A percentile compares a stretch with the other conserved stretches of the same genome.
phyloP scores from a whole-genome alignment of 2,113 vertebrate genomes.

The Hippocampus guttulatus region DNA sequence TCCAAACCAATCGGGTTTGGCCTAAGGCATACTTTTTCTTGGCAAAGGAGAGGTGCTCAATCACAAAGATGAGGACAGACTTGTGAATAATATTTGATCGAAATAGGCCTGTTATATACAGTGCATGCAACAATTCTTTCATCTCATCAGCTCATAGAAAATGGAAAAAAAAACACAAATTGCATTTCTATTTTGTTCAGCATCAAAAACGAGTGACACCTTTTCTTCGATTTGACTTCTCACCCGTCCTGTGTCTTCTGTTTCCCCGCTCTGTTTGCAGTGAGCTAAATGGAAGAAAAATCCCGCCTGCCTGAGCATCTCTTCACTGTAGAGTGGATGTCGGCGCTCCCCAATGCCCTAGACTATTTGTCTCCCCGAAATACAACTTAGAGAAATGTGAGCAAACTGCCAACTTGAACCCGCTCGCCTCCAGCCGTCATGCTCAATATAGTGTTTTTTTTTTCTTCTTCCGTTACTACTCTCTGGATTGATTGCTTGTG shows the following conservation, averaged over 20 bases:
- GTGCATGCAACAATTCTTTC: neutral
- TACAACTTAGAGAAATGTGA: constrained; percentile 22
- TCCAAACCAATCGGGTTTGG: no score
- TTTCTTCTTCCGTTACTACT: neutral
- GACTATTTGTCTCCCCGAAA: constrained; percentile 45
- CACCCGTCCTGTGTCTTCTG: constrained; percentile 16
- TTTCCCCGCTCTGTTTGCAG: neutral
- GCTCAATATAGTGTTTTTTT: constrained; percentile 4
- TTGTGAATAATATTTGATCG: no score
- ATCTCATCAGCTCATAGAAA: neutral
- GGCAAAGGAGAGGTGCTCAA: no score
- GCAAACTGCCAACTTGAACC: constrained; percentile 18
- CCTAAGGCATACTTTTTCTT: no score
- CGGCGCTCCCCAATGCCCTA: constrained; percentile 33
- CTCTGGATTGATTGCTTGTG: constrained; percentile 1
- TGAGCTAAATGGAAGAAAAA: constrained; percentile 30
- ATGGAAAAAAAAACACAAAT: neutral
- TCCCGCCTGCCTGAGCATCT: constrained; percentile 42
- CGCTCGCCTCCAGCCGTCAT: neutral
- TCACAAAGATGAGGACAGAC: no score
- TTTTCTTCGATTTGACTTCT: neutral
- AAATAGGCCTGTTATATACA: neutral
- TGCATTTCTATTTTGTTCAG: neutral
- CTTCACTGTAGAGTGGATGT: constrained; percentile 35
- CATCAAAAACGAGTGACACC: neutral